Conservation (phyloP, 2,113 vertebrate species). For the Gobio gobio region DNA sequence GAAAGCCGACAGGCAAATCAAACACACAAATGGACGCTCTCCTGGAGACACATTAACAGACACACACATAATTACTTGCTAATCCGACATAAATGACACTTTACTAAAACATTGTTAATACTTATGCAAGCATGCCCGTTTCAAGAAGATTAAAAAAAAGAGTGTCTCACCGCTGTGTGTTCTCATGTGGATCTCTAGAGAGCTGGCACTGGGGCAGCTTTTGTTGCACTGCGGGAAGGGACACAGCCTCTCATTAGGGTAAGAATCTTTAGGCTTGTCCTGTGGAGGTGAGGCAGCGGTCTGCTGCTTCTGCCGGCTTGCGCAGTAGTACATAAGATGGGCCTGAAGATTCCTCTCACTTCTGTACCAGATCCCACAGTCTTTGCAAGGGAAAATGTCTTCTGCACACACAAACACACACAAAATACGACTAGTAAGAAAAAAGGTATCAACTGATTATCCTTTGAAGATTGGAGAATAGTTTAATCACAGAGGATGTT, state of each 20-base stretch:
- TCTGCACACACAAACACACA: constrained; percentile 74
- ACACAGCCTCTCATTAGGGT: constrained; percentile 92
- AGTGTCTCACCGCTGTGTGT: constrained; percentile 89
- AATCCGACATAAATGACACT: background rate
- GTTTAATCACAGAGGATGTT: background rate
- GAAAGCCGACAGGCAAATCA: constrained; percentile 96
- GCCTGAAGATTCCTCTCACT: constrained; percentile 97
- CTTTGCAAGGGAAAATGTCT: constrained; percentile 96
- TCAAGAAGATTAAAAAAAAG: background rate
- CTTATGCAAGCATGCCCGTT: background rate
- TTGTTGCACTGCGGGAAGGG: constrained; percentile 98
- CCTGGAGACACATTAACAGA: constrained; percentile 73
- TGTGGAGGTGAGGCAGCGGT: constrained; percentile 76
- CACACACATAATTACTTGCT: constrained; percentile 13
- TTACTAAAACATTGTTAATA: background rate
- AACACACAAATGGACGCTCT: constrained; percentile 94
- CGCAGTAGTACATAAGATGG: constrained; percentile 97
- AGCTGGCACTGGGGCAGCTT: constrained; percentile 97
- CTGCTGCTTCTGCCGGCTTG: constrained; percentile 86
- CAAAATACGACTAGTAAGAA: background rate
- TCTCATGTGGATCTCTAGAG: constrained; percentile 97
- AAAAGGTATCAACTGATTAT: background rate
- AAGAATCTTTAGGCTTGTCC: constrained; percentile 90
- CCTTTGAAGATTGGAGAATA: background rate
- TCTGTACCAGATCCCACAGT: constrained; percentile 98